Evolutionary conservation across 2,888 invertebrate genomes (phyloP).

Genomic region (Pseudococcus viburni): DNA sequence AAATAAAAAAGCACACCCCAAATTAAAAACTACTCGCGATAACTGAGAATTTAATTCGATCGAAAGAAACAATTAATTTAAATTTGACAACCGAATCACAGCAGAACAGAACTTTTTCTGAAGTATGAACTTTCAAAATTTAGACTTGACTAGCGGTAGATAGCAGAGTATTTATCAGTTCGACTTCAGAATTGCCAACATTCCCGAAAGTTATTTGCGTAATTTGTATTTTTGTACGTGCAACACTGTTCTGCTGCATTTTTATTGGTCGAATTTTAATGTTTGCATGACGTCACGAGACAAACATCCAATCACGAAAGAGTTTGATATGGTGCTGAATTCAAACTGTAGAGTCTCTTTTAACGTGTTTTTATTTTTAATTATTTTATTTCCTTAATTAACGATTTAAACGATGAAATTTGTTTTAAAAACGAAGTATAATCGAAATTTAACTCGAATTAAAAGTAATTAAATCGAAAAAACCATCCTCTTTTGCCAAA

Average conservation of each 20-base stretch:
- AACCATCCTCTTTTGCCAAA: background rate
- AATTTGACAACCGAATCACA: slow-evolving; percentile 47
- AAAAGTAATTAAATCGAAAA: background rate
- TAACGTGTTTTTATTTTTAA: background rate
- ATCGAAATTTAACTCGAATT: background rate
- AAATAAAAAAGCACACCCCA: slow-evolving; percentile 8
- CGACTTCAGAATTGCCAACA: background rate
- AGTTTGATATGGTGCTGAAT: background rate
- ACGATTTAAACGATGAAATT: background rate
- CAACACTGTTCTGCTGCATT: background rate
- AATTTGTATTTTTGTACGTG: background rate
- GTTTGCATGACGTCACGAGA: background rate
- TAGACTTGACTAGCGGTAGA: background rate
- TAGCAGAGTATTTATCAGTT: slow-evolving; percentile 43
- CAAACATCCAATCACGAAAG: background rate
- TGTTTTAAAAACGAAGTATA: background rate
- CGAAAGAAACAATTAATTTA: background rate
- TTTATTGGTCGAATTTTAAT: background rate
- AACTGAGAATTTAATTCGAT: slow-evolving; percentile 10
- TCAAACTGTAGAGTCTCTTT: slow-evolving; percentile 11
- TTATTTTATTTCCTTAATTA: background rate
- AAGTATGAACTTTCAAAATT: background rate
- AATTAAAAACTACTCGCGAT: background rate
- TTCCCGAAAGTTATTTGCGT: background rate
- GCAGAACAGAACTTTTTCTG: background rate